A percentile compares a stretch with the other conserved stretches of the same genome.
Evolutionary conservation across 2,797 vertebrate species (phyloP).

Genomic region (Sternarchorhynchus goeldii): DNA sequence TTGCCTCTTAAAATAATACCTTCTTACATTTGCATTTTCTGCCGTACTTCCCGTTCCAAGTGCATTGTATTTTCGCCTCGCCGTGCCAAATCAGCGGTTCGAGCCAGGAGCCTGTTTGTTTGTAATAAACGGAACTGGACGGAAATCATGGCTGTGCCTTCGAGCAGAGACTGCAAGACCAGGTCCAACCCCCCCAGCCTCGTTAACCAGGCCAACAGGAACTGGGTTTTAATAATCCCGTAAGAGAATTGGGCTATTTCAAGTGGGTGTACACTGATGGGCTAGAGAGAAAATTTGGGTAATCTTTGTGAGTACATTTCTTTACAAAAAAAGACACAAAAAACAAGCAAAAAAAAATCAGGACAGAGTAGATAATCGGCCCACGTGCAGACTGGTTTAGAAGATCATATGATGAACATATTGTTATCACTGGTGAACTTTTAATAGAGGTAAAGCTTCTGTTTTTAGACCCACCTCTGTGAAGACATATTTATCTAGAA

Average conservation of each 20-base stretch:
- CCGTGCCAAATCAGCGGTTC: background rate
- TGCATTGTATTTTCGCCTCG: background rate
- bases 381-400: slow-evolving; percentile 20
- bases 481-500: too few relatives aligned
- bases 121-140: background rate
- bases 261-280: too few relatives aligned
- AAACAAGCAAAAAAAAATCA: background rate
- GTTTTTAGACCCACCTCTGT: too few relatives aligned
- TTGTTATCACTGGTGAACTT: too few relatives aligned
- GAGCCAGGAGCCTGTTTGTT: background rate
- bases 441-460: too few relatives aligned
- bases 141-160: background rate
- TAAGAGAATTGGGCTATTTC: too few relatives aligned
- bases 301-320: background rate
- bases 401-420: background rate
- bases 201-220: too few relatives aligned
- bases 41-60: background rate
- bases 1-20: background rate
- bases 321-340: background rate
- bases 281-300: too few relatives aligned
- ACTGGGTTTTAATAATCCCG: too few relatives aligned
- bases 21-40: background rate
- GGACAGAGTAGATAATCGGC: slow-evolving; percentile 25
- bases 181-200: too few relatives aligned
- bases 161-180: too few relatives aligned